phyloP scores from a whole-genome alignment of 2,113 vertebrate species.

The Tylochromis polylepis region DNA sequence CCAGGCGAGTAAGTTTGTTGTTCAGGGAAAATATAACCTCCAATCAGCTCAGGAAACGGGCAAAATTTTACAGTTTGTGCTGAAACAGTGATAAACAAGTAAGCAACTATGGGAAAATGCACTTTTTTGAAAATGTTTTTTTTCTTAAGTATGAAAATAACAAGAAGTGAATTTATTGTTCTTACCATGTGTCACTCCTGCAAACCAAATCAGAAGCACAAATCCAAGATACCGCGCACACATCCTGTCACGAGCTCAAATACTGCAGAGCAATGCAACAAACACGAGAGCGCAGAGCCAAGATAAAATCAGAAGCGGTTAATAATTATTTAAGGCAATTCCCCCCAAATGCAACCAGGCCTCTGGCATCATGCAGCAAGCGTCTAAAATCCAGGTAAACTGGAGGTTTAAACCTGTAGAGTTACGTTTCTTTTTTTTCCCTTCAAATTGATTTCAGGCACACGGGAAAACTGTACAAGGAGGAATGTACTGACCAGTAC shows the following conservation, averaged over 20 bases:
- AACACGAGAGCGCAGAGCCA: neutral
- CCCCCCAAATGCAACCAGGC: neutral
- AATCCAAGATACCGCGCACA: neutral
- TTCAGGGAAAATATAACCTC: slow-evolving; percentile 14
- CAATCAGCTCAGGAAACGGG: rapidly evolving
- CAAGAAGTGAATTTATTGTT: neutral
- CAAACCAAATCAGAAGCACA: slow-evolving; percentile 18
- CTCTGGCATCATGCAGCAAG: neutral
- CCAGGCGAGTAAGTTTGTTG: rapidly evolving
- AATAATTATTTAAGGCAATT: slow-evolving; percentile 19
- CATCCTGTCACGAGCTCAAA: slow-evolving; percentile 14
- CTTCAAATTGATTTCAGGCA: neutral
- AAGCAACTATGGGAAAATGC: neutral
- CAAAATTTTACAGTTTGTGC: neutral
- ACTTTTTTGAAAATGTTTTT: neutral
- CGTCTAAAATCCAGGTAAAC: neutral
- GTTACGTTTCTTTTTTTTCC: neutral
- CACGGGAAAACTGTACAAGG: neutral
- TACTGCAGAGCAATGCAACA: neutral
- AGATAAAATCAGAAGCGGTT: neutral
- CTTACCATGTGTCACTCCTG: slow-evolving; percentile 1
- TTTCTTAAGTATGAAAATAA: neutral
- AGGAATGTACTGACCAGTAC: neutral
- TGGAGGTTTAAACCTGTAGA: neutral
- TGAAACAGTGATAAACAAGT: neutral